These are phyloP conservation scores for Glareola pratincola DNA, from an alignment of 2,113 vertebrate species.

Conservation along the genomic window DNA sequence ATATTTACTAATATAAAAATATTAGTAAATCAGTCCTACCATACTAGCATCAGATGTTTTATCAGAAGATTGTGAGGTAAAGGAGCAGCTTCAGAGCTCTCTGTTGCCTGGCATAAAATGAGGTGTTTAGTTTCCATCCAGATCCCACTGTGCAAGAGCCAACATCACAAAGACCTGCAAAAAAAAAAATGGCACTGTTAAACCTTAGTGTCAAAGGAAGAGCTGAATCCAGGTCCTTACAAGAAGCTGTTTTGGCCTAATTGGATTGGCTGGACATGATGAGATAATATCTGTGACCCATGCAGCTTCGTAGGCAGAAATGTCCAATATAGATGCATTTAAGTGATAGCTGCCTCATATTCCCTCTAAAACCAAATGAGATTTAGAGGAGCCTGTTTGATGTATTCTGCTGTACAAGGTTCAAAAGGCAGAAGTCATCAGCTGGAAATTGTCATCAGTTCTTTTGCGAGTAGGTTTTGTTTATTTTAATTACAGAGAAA, in stretches of 20 bases:
- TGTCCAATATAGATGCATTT: not conserved
- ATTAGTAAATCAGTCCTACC: not conserved
- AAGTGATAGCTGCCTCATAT: not conserved
- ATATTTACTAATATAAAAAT: too few species aligned
- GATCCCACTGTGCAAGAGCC: not conserved
- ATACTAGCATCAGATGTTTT: not conserved
- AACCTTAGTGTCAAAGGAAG: not conserved
- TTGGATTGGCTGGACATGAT: not conserved
- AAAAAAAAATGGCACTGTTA: not conserved
- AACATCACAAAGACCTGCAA: not conserved
- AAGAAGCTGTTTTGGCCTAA: not conserved
- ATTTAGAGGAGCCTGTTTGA: not conserved
- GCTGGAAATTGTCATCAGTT: not conserved
- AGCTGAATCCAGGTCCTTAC: not conserved
- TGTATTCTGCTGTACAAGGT: not conserved
- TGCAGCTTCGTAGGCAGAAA: conserved; percentile 7
- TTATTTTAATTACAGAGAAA: not conserved
- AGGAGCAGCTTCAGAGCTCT: not conserved
- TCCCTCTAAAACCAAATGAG: not conserved
- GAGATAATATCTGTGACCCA: not conserved
- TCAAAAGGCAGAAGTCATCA: not conserved
- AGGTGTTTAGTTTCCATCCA: not conserved
- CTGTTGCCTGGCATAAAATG: not conserved
- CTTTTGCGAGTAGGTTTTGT: not conserved
- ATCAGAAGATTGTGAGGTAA: not conserved